Percentiles rank a stretch among this genome's conserved stretches.
Evolutionary conservation across 2,797 vertebrate species (phyloP).

Genomic region (Crenuchus spilurus): DNA sequence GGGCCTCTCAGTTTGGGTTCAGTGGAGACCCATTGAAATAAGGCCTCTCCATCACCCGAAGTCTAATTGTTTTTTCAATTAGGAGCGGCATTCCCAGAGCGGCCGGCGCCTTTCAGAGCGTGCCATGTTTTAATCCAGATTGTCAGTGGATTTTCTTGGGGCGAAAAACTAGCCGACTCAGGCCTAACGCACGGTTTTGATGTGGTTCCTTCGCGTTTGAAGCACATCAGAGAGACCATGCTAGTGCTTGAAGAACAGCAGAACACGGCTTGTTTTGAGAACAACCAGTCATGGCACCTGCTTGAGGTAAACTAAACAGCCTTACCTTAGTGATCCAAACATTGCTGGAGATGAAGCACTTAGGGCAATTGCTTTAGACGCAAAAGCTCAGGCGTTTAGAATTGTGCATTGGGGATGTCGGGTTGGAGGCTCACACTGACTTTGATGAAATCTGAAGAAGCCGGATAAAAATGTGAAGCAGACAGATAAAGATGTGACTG

Average conservation of each 20-base stretch:
- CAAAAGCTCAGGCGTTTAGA: neutral
- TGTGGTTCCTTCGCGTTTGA: conserved; percentile 6
- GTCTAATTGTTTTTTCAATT: conserved; percentile 42
- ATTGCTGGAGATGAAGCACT: neutral
- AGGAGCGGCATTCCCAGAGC: conserved; percentile 21
- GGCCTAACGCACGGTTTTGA: conserved; percentile 19
- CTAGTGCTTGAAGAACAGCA: conserved; percentile 8
- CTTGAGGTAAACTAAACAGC: neutral
- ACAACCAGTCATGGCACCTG: neutral
- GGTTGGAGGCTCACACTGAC: neutral
- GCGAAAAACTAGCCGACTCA: conserved; percentile 6
- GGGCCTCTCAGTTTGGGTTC: conserved; percentile 46
- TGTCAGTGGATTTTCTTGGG: conserved; percentile 2
- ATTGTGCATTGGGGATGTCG: neutral
- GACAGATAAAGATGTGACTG: neutral
- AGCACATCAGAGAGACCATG: conserved; percentile 12
- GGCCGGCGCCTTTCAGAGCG: neutral
- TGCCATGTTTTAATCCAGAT: conserved; percentile 17
- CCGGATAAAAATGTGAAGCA: neutral
- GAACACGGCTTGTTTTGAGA: neutral
- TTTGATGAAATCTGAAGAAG: neutral
- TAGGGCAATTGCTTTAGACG: neutral
- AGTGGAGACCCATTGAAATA: conserved; percentile 13
- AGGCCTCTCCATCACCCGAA: conserved; percentile 28
- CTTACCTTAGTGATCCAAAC: neutral